Conservation (phyloP, 2,797 vertebrate genomes). For the Chiroxiphia lanceolata region DNA sequence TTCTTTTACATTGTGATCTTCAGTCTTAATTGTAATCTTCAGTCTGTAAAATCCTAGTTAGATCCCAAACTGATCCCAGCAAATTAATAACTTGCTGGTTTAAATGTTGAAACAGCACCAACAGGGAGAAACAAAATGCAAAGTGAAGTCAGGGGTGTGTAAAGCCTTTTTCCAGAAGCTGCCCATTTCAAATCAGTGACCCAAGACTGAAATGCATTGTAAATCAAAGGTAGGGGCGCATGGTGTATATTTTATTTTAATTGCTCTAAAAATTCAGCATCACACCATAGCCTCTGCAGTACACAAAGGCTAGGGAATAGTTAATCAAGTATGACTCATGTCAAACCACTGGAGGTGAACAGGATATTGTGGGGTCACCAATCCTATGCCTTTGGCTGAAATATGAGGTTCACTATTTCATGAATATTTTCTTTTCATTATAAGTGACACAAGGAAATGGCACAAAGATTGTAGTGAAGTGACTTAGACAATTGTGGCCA, state of each 20-base stretch:
- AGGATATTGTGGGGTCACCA: background rate
- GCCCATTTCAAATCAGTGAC: background rate
- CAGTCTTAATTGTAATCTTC: background rate
- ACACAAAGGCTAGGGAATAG: background rate
- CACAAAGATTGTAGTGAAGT: background rate
- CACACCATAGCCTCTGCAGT: background rate
- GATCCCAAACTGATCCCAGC: background rate
- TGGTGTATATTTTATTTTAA: slow-evolving; percentile 19
- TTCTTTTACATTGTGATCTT: background rate
- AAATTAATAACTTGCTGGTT: background rate
- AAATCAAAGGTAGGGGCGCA: background rate
- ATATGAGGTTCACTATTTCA: background rate
- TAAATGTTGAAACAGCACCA: background rate
- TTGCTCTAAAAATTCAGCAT: background rate
- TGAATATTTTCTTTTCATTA: background rate
- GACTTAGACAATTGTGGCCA: background rate
- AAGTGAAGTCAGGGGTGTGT: background rate
- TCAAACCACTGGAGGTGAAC: slow-evolving; percentile 10
- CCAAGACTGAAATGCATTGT: background rate
- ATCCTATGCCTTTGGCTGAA: background rate
- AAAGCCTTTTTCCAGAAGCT: background rate
- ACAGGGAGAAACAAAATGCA: background rate
- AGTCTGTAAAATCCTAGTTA: background rate
- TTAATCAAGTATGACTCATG: slow-evolving; percentile 10
- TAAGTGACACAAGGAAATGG: background rate